Percentiles rank a stretch among this genome's conserved stretches.
These are phyloP conservation scores for Zaprionus kolodkinae DNA, from an alignment of 1,140 invertebrate genomes.

Conservation along the genomic window DNA sequence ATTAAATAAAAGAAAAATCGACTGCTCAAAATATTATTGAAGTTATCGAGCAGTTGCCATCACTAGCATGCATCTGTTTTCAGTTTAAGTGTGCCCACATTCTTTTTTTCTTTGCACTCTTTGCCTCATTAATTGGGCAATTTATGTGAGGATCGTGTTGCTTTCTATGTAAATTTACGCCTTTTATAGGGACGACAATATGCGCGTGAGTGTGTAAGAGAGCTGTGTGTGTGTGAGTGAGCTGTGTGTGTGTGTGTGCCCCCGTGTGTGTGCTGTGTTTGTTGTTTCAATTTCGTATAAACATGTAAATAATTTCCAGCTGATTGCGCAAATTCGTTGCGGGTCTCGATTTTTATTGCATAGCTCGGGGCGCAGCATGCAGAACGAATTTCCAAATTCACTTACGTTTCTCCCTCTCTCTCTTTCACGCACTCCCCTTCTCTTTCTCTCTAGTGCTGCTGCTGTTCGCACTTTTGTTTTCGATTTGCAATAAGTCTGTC, in stretches of 20 bases:
- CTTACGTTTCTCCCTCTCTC: constrained; percentile 30
- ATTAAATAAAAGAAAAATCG: too few relatives aligned
- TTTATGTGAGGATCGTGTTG: constrained; percentile 67
- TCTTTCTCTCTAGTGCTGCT: constrained; percentile 19
- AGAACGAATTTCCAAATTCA: constrained; percentile 73
- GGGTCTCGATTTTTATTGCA: constrained; percentile 80
- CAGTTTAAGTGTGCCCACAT: constrained; percentile 56
- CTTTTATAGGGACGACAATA: constrained; percentile 60
- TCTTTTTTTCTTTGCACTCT: constrained; percentile 83
- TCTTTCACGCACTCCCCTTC: not conserved
- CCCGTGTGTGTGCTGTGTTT: constrained; percentile 50
- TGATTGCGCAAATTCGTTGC: constrained; percentile 80
- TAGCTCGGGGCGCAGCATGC: constrained; percentile 63
- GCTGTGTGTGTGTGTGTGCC: constrained; percentile 29
- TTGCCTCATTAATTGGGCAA: constrained; percentile 82
- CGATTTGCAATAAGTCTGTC: constrained; percentile 84
- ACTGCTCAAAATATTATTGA: too few relatives aligned
- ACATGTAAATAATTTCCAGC: constrained; percentile 82
- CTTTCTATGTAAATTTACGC: constrained; percentile 77
- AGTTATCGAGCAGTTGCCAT: not conserved
- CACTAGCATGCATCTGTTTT: constrained; percentile 25
- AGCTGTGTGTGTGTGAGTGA: too few relatives aligned
- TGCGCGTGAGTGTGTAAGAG: constrained; percentile 39
- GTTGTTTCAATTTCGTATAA: constrained; percentile 82
- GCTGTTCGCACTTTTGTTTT: constrained; percentile 79